Base-by-base conservation (phyloP, 2,797 vertebrate genomes). In the Pteronotus mesoamericanus region DNA sequence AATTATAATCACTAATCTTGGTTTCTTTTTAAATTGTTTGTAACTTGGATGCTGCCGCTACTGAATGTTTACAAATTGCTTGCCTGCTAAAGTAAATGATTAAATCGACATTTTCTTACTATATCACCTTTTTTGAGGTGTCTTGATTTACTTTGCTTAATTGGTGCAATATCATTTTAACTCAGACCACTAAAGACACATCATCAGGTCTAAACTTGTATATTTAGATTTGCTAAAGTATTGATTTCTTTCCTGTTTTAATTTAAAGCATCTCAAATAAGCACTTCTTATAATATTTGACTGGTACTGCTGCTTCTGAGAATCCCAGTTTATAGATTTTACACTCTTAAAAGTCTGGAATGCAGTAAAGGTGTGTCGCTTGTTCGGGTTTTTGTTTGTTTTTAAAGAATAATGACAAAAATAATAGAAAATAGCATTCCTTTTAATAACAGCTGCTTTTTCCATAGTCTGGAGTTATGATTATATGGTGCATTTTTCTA, bases 31-130 rank as follows among this genome's bases (percentile, higher is more conserved):
- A 98, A 98, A 98, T 98, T 98, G 98, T 98, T 98, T 98, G 98
- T 98, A 98, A 98, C 98, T 98, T 98, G 98, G 98, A 98, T 98
- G 98, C 98, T 98, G 98, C 98, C 98, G 98, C 98, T 98, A 98
- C 98, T 98, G 98, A 98, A 98, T 98, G 98, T 98, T 99, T 98
- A 98, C 98, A 98, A 97, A 98, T 98, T 98, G 98, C 98, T 98
- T 98, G 98, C 98, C 98, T 98, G 98, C 98, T 98, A 98, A 98
- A 98, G 98, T 98, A 98, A 98, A 98, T 98, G 97, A 99, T 98
- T 98, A 98, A 99, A 98, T 98, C 97, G 97, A 98, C 97, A 97
- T 98, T 98, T 99, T 98, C 98, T 98, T 99, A 98, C 98, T 98
- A 97, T 98, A 98, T 95, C 97, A 98, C 96, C 96, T 98, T 97